Conservation (phyloP, 2,888 invertebrate species). For the Agrochola circellaris region DNA sequence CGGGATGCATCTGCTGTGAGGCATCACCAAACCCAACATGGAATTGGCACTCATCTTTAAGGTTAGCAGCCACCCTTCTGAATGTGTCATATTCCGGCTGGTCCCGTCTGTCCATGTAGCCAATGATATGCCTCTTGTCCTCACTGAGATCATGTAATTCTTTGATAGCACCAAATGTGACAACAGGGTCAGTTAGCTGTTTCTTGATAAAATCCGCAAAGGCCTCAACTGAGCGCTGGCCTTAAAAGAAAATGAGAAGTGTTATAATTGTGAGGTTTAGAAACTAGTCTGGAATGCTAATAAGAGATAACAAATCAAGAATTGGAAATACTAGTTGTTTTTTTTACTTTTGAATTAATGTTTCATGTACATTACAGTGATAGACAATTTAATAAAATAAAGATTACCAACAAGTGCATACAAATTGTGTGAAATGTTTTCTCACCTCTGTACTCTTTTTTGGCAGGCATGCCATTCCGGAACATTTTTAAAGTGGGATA, state of each 20-base stretch:
- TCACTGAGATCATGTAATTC: constrained; percentile 94
- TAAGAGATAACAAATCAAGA: constrained; percentile 13
- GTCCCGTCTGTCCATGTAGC: constrained; percentile 96
- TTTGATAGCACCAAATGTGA: constrained; percentile 93
- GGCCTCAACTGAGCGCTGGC: constrained; percentile 96
- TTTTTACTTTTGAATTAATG: not conserved
- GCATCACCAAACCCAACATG: constrained; percentile 97
- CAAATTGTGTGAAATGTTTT: not conserved
- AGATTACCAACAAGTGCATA: not conserved
- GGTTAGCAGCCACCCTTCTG: constrained; percentile 95
- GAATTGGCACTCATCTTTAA: constrained; percentile 99
- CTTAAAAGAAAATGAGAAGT: constrained; percentile 67
- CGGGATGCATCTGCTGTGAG: constrained; percentile 96
- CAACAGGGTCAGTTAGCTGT: constrained; percentile 96
- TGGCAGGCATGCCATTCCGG: constrained; percentile 96
- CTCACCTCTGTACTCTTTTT: constrained; percentile 97
- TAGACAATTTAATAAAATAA: constrained; percentile 19
- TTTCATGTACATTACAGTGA: not conserved
- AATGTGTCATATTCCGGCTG: constrained; percentile 95
- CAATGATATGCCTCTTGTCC: constrained; percentile 96
- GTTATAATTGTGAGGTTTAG: not conserved
- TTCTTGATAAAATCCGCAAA: constrained; percentile 96
- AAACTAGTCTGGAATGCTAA: not conserved
- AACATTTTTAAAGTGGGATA: constrained; percentile 99
- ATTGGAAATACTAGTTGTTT: not conserved